phyloP scores from a whole-genome alignment of 2,888 invertebrate species.

The Macrophya alboannulata region DNA sequence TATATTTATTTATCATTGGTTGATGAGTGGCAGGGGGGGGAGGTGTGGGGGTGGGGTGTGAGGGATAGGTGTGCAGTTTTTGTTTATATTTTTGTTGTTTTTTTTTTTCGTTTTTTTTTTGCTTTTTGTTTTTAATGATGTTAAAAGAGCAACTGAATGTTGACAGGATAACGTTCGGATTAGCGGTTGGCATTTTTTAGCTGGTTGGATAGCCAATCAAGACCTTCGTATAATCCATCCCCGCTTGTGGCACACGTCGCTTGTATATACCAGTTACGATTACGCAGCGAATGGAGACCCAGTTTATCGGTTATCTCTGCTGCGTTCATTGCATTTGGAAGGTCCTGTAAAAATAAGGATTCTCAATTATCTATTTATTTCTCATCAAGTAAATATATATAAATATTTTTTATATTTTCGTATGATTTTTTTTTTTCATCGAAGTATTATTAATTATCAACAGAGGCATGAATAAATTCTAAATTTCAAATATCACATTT shows the following conservation, averaged over 20 bases:
- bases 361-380: neutral
- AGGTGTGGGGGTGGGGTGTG: neutral
- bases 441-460: too few species aligned
- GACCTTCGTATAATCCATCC: constrained; percentile 99
- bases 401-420: too few species aligned
- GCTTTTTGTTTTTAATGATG: constrained; percentile 70
- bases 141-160: constrained; percentile 69
- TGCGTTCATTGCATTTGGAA: constrained; percentile 99
- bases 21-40: constrained; percentile 68
- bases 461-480: neutral
- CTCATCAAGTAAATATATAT: neutral
- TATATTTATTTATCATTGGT: constrained; percentile 62
- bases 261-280: constrained; percentile 99
- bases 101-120: constrained; percentile 53
- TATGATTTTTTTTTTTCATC: too few species aligned
- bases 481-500: neutral
- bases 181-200: constrained; percentile 99
- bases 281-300: constrained; percentile 98
- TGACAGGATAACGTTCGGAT: constrained; percentile 75
- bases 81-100: constrained; percentile 57
- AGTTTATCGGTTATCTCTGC: constrained; percentile 99
- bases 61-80: constrained; percentile 72
- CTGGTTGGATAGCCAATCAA: constrained; percentile 99
- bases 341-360: constrained; percentile 86
- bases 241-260: constrained; percentile 99